These are phyloP conservation scores for Bombus superbus DNA, from an alignment of 1,140 invertebrate species.

Conservation along the genomic window DNA sequence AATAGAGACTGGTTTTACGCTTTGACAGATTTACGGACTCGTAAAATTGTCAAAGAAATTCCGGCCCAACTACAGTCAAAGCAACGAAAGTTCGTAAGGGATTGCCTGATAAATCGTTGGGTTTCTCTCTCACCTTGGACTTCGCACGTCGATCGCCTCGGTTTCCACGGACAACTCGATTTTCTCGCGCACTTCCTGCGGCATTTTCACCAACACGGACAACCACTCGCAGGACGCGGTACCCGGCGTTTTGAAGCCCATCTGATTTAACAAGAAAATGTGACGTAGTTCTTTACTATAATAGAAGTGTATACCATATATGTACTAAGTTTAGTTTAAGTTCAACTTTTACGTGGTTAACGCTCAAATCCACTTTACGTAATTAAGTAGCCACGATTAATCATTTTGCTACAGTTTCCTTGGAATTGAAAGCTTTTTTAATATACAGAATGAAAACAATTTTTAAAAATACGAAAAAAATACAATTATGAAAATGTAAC, in stretches of 20 bases:
- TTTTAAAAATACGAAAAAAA: too few species aligned
- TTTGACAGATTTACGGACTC: conserved; percentile 44
- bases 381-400: too few species aligned
- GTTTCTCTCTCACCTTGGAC: conserved; percentile 79
- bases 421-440: too few species aligned
- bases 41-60: conserved; percentile 58
- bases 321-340: background rate
- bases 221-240: conserved; percentile 94
- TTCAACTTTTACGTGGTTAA: too few species aligned
- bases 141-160: conserved; percentile 86
- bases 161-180: conserved; percentile 89
- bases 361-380: too few species aligned
- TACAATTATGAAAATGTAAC: too few species aligned
- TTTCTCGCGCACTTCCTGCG: conserved; percentile 86
- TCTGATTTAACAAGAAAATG: conserved; percentile 82
- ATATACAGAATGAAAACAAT: too few species aligned
- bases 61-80: background rate
- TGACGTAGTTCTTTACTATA: background rate
- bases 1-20: conserved; percentile 49
- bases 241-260: conserved; percentile 91
- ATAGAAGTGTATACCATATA: background rate
- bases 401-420: too few species aligned
- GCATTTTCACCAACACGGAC: conserved; percentile 88
- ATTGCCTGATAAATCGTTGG: conserved; percentile 44
- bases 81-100: conserved; percentile 29